Percentiles rank a stretch among this genome's conserved stretches.
Evolutionary conservation across 2,113 vertebrate genomes (phyloP).

Genomic region (Neolamprologus sp.): DNA sequence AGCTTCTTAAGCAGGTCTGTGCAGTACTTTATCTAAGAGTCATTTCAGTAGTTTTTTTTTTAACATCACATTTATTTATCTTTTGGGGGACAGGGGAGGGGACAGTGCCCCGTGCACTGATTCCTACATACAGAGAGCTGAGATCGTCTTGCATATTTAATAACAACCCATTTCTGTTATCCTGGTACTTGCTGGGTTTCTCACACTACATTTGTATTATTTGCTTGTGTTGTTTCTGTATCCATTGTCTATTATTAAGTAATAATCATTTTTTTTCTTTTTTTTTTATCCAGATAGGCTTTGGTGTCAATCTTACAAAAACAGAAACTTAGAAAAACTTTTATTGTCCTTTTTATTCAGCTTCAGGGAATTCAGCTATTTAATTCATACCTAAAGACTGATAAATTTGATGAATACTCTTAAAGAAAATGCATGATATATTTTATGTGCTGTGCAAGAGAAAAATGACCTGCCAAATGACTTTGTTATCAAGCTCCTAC

Average conservation of each 20-base stretch:
- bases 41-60: neutral
- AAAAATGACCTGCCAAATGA: neutral
- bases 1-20: slow-evolving; percentile 91
- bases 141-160: neutral
- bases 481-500: neutral
- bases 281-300: neutral
- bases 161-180: neutral
- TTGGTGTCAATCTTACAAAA: neutral
- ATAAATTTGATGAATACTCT: neutral
- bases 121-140: neutral
- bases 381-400: neutral
- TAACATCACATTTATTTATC: neutral
- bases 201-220: neutral
- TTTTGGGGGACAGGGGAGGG: neutral
- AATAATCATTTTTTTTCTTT: neutral
- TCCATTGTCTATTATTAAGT: neutral
- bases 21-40: neutral
- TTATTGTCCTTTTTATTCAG: neutral
- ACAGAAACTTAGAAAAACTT: neutral
- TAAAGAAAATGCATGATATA: neutral
- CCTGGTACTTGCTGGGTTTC: neutral
- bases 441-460: neutral
- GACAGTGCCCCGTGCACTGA: neutral
- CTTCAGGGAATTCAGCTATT: neutral
- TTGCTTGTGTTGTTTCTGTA: neutral